Base-by-base conservation (phyloP, 2,888 invertebrate species). In the Drosophila birchii region DNA sequence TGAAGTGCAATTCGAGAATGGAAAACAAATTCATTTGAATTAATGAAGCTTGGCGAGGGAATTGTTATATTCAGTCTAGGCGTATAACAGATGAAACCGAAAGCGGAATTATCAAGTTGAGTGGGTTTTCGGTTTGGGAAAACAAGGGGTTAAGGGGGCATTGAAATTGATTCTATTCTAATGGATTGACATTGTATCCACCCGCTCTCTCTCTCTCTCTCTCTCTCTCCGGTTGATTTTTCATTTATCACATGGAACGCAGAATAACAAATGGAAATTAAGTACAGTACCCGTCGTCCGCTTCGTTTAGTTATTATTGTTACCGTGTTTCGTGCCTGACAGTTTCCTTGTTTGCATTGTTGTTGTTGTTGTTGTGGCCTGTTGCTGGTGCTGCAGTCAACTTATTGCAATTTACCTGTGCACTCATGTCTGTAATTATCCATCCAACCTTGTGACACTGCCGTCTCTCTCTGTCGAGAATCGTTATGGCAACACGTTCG, bases 391-490 rank as follows among this genome's bases (percentile, higher is more conserved):
- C 53, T 43, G 49, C 68, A 82, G 79, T 68, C 53, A 53, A 62
- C 54, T 67, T 75, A 49, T 68, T 84, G 75, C 76, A 76, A 75
- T 82, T 82, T 80, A 84, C 79, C 87, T 79, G 82, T 72, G 72
- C 76, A 63, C 82, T 80, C 80, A 82, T 69, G 79, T 81, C 75
- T 75, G 76, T 80, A 84, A 84, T 86, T 84, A 84, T 84, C 78
- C 71, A 77, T 78, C 66, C 61, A 81, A 86, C 84, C 84, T 86
- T 81, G 84, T 79, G 69, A 75, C 76, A 79, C 47, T 72, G 80
- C 78, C 73, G 59, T 74, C 74, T 62, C 71, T 54, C 68, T 67
- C 57, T 55, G 58, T 53, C 63, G 11, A 11, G 60, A 64, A 72
- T 68, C 66, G 73, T 75, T 69, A 68, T 70, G 68, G 67, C 58